Evolutionary conservation across 2,113 vertebrate species (phyloP), one percentile per base, ranked within the genome.

Genomic region (Blennius ocellaris): DNA sequence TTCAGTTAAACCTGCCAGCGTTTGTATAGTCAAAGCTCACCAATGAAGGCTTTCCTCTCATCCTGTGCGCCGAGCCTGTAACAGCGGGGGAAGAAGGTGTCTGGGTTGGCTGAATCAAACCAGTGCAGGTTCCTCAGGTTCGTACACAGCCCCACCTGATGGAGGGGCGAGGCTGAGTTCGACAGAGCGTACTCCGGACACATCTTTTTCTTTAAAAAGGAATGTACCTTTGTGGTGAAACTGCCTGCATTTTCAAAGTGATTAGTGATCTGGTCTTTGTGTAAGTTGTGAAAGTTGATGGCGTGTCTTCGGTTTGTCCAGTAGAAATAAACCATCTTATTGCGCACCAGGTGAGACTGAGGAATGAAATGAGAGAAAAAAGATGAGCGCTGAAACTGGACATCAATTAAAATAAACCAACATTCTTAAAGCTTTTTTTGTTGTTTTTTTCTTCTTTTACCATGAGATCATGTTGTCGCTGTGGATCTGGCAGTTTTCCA

Each of bases 11-110:
- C 7, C 15, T 53, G 14, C 48, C 51, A 14, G 44, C 7, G n/a
- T 0, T 0, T 67, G 6, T 52, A n/a, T n/a, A 15, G 36, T n/a
- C 9, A 56, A 3, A 56, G 60, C 93, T 94, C 80, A 98, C 97
- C 96, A 10, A 94, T 96, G 87, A 97, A 97, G 41, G 95, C 93
- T 6, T 95, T 89, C 58, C 90, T 92, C 69, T 99, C 96, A 0
- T 30, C 21, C 21, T 95, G 59, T 0, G 91, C 88, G 17, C 88
- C 92, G 15, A 96, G 90, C 48, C 92, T 93, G 87, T 97, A 96
- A 89, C 96, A 97, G 40, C 96, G 95, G 1, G 96, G 96, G 76
- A 99, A 99, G 85, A 98, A 97, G 6, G 92, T 86, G 67, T 95
- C 89, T 0, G 95, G 93, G 76, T 97, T 93, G 0, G 91, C 93